phyloP scores from a whole-genome alignment of 2,797 vertebrate species.

The Sebastes goodei region DNA sequence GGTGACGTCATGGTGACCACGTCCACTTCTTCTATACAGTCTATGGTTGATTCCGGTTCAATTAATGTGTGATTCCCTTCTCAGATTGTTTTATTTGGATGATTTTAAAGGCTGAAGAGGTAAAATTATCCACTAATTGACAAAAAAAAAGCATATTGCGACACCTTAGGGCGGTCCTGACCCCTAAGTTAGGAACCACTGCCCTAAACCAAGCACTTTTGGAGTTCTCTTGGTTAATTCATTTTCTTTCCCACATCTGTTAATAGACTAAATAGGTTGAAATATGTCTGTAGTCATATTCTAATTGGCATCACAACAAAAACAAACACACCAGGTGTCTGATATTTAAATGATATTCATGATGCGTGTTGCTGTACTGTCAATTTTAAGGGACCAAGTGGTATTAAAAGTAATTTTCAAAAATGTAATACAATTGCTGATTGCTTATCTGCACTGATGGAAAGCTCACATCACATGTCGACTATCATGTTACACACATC shows the following conservation, averaged over 20 bases:
- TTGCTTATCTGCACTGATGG: conserved; percentile 26
- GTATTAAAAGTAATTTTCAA: background rate
- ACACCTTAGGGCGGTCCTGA: background rate
- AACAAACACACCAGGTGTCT: background rate
- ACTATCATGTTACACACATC: conserved; percentile 50
- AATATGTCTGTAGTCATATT: background rate
- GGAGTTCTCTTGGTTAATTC: background rate
- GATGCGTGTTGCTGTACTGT: background rate
- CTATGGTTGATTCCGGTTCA: too few relatives aligned
- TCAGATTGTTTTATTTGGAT: background rate
- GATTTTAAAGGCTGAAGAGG: background rate
- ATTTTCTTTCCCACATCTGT: background rate
- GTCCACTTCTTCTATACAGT: too few relatives aligned
- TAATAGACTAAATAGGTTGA: background rate
- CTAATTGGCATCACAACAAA: background rate
- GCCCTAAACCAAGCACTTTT: background rate
- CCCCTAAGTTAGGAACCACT: background rate
- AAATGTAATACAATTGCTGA: conserved; percentile 4
- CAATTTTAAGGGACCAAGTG: background rate
- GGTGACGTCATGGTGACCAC: too few relatives aligned
- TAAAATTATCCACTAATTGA: background rate
- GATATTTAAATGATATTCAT: background rate
- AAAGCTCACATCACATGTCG: conserved; percentile 10
- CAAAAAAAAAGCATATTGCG: background rate
- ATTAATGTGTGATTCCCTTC: background rate